These are phyloP conservation scores for Cyprinella venusta DNA, from an alignment of 2,797 vertebrate genomes.

Conservation along the genomic window DNA sequence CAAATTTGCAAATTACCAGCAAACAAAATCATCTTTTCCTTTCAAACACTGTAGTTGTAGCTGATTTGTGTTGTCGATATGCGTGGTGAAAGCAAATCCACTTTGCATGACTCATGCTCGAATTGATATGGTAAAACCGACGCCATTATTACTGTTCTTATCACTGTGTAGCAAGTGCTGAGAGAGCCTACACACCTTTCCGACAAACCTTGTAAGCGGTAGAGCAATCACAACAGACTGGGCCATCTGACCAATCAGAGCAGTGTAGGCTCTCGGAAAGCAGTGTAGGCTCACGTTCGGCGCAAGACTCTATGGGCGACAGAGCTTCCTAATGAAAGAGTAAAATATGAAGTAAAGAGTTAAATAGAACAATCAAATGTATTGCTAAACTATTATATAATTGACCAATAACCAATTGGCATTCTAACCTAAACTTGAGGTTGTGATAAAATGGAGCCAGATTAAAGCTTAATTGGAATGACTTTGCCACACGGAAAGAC, in stretches of 20 bases:
- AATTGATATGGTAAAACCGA: too few species aligned
- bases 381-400: too few species aligned
- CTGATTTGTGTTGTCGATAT: background rate
- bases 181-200: background rate
- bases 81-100: background rate
- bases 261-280: background rate
- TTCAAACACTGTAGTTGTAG: background rate
- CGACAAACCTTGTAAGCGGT: background rate
- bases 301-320: too few species aligned
- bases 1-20: background rate
- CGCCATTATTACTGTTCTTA: background rate
- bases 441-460: too few species aligned
- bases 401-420: too few species aligned
- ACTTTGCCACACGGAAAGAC: too few species aligned
- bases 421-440: too few species aligned
- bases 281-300: too few species aligned
- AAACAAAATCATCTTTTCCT: background rate
- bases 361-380: too few species aligned
- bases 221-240: background rate
- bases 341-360: too few species aligned
- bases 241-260: background rate
- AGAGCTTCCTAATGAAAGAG: too few species aligned
- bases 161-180: background rate
- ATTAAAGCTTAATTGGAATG: too few species aligned
- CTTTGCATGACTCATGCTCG: background rate